These are phyloP conservation scores for Nematostella vectensis DNA, from an alignment of 92 coral and sea anemone species.

Conservation along the genomic window DNA sequence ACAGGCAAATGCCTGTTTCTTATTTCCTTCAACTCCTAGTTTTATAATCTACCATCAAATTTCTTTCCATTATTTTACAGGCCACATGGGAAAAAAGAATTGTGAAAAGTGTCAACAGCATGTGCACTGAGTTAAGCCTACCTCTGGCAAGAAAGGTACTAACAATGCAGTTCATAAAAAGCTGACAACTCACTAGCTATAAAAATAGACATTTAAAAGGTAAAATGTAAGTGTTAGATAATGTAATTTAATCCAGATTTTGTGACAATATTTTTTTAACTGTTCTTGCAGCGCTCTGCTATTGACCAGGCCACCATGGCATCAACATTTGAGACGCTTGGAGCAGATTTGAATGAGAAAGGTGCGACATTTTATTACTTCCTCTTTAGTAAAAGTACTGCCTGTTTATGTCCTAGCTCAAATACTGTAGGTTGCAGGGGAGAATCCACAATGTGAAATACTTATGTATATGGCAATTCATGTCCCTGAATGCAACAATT, in stretches of 20 bases:
- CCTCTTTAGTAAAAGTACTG: not conserved
- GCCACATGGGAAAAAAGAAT: conserved; percentile 95
- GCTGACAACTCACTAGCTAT: not conserved
- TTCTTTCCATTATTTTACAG: conserved; percentile 25
- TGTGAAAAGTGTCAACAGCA: conserved; percentile 91
- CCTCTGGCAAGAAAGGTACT: conserved; percentile 90
- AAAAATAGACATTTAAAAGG: too few relatives aligned
- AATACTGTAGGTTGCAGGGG: too few relatives aligned
- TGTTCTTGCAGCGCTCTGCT: conserved; percentile 47
- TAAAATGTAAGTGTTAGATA: too few relatives aligned
- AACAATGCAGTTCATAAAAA: not conserved
- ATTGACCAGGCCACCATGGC: conserved; percentile 71
- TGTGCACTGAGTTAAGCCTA: conserved; percentile 91
- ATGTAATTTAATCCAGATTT: too few relatives aligned
- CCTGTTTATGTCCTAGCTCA: too few relatives aligned
- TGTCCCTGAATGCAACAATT: too few relatives aligned
- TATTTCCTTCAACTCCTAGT: too few relatives aligned
- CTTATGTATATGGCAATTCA: too few relatives aligned
- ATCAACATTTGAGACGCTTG: conserved; percentile 82
- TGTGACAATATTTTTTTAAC: too few relatives aligned
- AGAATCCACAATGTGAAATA: too few relatives aligned
- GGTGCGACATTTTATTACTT: conserved; percentile 28
- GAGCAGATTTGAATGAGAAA: conserved; percentile 79
- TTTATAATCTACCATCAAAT: too few relatives aligned
- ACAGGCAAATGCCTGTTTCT: too few relatives aligned